Evolutionary conservation across 2,888 invertebrate genomes (phyloP), one percentile per base, ranked within the genome.

Genomic region (Lamellibrachia columna): DNA sequence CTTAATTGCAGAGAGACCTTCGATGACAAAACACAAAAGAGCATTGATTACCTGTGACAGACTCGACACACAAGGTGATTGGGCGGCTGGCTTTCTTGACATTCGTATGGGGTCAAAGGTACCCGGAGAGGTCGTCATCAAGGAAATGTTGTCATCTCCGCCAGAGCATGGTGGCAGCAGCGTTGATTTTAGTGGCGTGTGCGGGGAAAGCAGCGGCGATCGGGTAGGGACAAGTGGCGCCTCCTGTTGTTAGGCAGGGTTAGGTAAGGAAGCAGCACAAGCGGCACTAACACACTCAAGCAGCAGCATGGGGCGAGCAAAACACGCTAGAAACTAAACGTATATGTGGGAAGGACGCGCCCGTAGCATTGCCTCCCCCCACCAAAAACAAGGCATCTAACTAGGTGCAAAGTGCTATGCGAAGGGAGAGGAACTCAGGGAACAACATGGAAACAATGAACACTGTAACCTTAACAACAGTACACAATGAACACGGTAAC

Each of bases 161-260:
- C 75, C 75, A 75, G 75, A 40, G 40, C 40, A 40, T 40, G 0
- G 22, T 75, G 75, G 75, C 75, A 75, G 75, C 75, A 75, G 75
- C 75, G 6, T 15, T n/a, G 75, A n/a, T 11, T 75, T 75, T 75
- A 75, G 75, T 75, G 75, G 75, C 75, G 3, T n/a, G 22, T 75
- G n/a, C 75, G 75, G 22, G 75, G 75, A 75, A 75, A 75, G 75
- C 75, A 75, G 22, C 75, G 75, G 22, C 22, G 75, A n/a, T 75
- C 75, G 75, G 6, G 75, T 75, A n/a, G 75, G 75, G 75, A 75
- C 75, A 22, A n/a, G 75, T 75, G 75, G 75, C 75, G 75, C 1
- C 75, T 75, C 75, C 75, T 75, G 75, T 75, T 75, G 75, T 75
- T 75, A 75, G 22, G 75, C 75, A 75, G 75, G 75, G 75, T 58